Evolutionary conservation across 2,797 vertebrate genomes (phyloP).

Genomic region (Lepus oiostolus): DNA sequence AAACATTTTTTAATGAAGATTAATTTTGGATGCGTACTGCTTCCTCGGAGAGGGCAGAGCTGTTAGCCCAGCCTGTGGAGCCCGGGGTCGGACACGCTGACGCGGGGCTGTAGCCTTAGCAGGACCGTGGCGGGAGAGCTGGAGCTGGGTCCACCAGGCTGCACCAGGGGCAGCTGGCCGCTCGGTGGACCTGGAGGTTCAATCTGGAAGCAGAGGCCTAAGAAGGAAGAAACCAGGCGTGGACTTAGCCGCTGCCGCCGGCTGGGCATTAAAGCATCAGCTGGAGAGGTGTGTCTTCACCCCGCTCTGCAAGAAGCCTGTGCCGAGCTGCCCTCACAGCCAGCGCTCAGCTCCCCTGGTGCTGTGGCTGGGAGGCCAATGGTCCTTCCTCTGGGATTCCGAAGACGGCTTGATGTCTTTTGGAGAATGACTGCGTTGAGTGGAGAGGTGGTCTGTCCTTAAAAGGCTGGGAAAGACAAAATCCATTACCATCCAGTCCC

Average conservation of each 20-base stretch:
- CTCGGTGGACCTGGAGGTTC: neutral
- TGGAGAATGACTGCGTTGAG: neutral
- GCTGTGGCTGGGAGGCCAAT: neutral
- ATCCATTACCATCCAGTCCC: neutral
- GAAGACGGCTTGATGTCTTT: neutral
- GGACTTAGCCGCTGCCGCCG: neutral
- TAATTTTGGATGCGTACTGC: too few species aligned
- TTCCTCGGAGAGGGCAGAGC: too few species aligned
- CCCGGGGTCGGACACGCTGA: too few species aligned
- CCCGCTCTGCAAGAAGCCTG: neutral
- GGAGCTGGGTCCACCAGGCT: neutral
- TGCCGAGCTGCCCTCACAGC: too few species aligned
- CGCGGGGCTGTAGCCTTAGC: too few species aligned
- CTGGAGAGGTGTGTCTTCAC: neutral
- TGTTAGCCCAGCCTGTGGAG: too few species aligned
- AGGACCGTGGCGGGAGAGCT: too few species aligned
- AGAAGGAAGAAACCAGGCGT: neutral
- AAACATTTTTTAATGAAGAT: neutral
- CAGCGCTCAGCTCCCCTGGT: neutral
- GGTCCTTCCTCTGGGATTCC: neutral
- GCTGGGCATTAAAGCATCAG: fast-evolving
- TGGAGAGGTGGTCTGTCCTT: neutral
- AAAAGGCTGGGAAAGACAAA: neutral
- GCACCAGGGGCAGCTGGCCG: fast-evolving
- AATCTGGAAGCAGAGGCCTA: neutral